Conservation (phyloP, 2,797 vertebrate genomes). For the Acrossocheilus fasciatus region DNA sequence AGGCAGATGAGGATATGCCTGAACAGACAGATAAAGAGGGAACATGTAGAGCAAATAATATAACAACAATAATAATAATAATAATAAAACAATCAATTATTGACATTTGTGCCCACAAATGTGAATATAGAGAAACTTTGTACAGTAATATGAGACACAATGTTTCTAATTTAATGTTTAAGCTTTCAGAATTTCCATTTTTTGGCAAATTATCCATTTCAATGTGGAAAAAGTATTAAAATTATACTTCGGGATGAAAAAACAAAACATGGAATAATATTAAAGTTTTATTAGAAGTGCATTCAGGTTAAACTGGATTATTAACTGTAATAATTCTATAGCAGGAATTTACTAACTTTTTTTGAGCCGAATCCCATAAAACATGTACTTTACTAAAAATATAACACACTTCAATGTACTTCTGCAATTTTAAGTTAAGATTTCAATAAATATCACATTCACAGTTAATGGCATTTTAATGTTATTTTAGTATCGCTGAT, state of each 20-base stretch:
- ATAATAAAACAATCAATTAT: not conserved
- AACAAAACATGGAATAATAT: too few species aligned
- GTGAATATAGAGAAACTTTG: not conserved
- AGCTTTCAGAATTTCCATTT: not conserved
- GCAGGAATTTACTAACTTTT: not conserved
- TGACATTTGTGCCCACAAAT: not conserved
- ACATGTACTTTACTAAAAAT: not conserved
- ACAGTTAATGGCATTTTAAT: too few species aligned
- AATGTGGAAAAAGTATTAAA: too few species aligned
- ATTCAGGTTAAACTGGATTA: not conserved
- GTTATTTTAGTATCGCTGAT: too few species aligned
- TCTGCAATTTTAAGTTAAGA: not conserved
- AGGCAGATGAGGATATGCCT: constrained; percentile 98
- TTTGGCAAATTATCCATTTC: too few species aligned
- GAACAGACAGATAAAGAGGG: constrained; percentile 7
- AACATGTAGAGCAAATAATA: not conserved
- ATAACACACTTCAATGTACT: too few species aligned
- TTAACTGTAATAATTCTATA: not conserved
- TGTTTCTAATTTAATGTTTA: not conserved
- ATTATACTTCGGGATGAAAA: too few species aligned
- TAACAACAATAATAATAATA: too few species aligned
- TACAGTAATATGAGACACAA: not conserved
- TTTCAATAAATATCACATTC: not conserved
- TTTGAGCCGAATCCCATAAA: not conserved
- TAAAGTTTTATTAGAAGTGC: not conserved